Evolutionary conservation across 2,113 vertebrate species (phyloP).

Genomic region (Butorides virescens): DNA sequence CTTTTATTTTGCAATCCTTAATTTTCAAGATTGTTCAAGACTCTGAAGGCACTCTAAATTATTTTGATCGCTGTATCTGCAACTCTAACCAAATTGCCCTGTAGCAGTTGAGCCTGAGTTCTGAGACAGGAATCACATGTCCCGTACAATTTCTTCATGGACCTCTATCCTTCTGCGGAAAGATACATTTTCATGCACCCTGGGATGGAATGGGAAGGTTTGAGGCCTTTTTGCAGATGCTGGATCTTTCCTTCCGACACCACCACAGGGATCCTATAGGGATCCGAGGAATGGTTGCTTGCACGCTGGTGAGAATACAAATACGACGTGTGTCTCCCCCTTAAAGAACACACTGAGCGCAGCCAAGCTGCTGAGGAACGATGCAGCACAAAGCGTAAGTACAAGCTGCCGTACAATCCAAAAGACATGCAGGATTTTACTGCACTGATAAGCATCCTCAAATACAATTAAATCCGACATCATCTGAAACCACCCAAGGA

Average conservation of each 20-base stretch:
- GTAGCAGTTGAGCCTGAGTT: background rate
- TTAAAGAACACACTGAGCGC: background rate
- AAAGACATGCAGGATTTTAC: background rate
- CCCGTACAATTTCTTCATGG: background rate
- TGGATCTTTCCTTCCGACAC: background rate
- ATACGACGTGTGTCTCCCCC: fast-evolving
- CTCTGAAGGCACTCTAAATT: background rate
- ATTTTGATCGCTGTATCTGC: background rate
- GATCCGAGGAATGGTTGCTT: background rate
- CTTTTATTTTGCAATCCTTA: background rate
- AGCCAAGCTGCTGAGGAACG: background rate
- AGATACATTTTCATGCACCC: background rate
- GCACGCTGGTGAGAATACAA: background rate
- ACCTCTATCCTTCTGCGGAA: background rate
- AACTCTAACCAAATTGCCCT: background rate
- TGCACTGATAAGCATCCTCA: background rate
- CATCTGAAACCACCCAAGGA: background rate
- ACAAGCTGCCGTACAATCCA: background rate
- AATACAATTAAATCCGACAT: background rate
- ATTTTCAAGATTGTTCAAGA: background rate
- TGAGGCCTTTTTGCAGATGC: background rate
- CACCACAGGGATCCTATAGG: background rate
- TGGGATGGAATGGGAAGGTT: background rate
- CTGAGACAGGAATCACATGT: background rate
- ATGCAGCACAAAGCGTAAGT: background rate